A percentile compares a stretch with the other conserved stretches of the same genome.
Conservation (phyloP, 2,797 vertebrate genomes). For the Clamator glandarius region DNA sequence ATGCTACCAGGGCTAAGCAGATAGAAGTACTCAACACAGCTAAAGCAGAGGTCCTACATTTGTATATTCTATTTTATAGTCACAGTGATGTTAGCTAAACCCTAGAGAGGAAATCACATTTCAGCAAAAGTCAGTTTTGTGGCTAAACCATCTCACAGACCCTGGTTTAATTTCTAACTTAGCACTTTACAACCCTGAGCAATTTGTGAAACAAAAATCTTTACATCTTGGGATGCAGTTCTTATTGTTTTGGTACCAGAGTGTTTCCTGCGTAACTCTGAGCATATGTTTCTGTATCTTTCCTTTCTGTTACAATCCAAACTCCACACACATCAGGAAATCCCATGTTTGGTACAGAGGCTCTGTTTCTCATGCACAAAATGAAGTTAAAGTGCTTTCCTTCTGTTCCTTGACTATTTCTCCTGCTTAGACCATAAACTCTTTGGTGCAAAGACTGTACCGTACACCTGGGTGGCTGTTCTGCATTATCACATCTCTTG, state of each 20-base stretch:
- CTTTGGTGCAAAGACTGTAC: background rate
- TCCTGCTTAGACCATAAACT: background rate
- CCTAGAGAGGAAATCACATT: background rate
- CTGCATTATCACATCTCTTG: background rate
- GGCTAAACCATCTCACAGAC: background rate
- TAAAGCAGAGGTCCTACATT: rapidly evolving
- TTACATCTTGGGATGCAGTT: background rate
- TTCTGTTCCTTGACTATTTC: background rate
- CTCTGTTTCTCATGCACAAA: background rate
- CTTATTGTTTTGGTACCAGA: background rate
- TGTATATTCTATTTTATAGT: background rate
- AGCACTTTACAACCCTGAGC: background rate
- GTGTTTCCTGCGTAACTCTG: background rate
- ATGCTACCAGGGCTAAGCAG: background rate
- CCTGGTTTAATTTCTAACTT: background rate
- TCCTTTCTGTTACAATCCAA: background rate
- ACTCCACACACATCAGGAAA: background rate
- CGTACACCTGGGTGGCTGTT: background rate
- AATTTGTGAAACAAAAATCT: background rate
- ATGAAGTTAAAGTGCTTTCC: background rate
- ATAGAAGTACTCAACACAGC: background rate
- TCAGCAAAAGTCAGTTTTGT: background rate
- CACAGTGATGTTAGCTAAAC: background rate
- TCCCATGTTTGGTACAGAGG: background rate
- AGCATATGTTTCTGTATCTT: background rate